Conservation (phyloP, 2,113 vertebrate genomes). For the Sylvicapra grimmia region DNA sequence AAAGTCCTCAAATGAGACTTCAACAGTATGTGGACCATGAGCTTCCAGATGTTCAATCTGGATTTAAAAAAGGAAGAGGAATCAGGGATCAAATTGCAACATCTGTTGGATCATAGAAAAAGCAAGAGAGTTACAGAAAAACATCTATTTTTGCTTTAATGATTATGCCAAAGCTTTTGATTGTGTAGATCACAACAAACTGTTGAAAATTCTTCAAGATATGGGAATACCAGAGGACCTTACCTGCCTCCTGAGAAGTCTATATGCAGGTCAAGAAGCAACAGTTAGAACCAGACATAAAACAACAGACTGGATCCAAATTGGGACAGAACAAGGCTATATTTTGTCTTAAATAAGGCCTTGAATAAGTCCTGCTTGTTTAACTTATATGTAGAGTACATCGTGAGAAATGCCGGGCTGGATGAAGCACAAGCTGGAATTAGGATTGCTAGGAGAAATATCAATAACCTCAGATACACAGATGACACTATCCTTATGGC, state of each 20-base stretch:
- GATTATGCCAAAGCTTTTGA: background rate
- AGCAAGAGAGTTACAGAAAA: background rate
- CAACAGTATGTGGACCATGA: background rate
- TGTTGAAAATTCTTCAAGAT: background rate
- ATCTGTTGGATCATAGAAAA: background rate
- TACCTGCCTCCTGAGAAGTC: background rate
- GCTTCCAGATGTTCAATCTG: background rate
- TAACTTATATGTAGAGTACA: background rate
- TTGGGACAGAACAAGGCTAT: background rate
- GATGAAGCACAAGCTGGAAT: background rate
- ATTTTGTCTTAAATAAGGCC: background rate
- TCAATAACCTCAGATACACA: background rate
- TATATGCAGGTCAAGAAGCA: background rate
- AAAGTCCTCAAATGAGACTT: background rate
- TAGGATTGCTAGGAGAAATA: background rate
- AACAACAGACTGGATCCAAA: background rate
- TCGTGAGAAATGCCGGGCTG: background rate
- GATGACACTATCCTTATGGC: background rate
- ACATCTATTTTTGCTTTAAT: background rate
- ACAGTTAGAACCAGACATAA: background rate
- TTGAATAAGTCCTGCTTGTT: background rate
- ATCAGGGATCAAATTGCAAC: background rate
- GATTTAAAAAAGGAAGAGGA: background rate
- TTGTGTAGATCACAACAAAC: background rate
- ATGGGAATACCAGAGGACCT: background rate